Evolutionary conservation across 1,140 invertebrate genomes (phyloP), one percentile per base, ranked within the genome.

Genomic region (Bombus breviceps): DNA sequence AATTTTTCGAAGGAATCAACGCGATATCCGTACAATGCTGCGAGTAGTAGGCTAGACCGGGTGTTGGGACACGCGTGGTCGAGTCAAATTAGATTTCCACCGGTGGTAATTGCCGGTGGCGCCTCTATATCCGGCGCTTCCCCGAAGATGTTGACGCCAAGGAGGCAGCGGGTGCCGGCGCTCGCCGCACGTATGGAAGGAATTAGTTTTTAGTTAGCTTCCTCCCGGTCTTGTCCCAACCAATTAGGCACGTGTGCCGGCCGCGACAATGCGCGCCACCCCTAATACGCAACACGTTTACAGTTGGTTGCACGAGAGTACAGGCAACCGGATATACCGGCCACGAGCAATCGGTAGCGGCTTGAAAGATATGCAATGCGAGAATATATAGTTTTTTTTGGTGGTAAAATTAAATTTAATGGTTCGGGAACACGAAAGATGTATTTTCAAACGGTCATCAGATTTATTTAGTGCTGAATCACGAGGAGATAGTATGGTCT

Each of bases 111-210:
- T 95, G 92, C 80, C 89, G 86, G 91, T 92, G 94, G 94, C 95
- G 94, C 94, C 94, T 94, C 93, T 95, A 95, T 95, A 95, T 95
- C 95, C 94, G 94, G 93, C 92, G 87, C 92, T 95, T 95, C 95
- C 86, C 69, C 94, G 95, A 95, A 95, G 91, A 93, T 91, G 91
- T 87, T 72, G 73, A 74, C 85, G 86, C 79, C 74, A 77, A 64
- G 82, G 86, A 87, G 80, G 83, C 82, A 12, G 34, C 72, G 66
- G 77, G 62, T 81, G 82, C 22, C 75, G 86, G 83, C 68, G 71
- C 47, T 75, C 34, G 76, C 41, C 69, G 86, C 79, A 84, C 93
- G 94, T 94, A 95, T 95, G 94, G 93, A 95, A 95, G 90, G 88
- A 95, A 95, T 95, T 94, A 95, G 93, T 94, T 95, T 94, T 94